phyloP scores from a whole-genome alignment of 2,888 invertebrate genomes.

The Cylindroiulus punctatus region DNA sequence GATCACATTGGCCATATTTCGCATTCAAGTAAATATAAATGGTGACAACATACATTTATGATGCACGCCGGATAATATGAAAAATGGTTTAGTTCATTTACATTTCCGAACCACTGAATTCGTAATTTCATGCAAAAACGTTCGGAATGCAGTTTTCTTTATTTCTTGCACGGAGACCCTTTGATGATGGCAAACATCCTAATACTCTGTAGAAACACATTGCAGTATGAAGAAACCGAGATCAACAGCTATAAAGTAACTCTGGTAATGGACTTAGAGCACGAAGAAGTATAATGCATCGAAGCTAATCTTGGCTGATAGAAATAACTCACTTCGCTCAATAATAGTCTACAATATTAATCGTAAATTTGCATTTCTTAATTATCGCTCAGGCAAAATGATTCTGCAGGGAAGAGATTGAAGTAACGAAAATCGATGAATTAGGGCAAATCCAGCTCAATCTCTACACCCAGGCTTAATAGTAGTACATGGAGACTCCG shows the following conservation, averaged over 20 bases:
- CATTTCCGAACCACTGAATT: too few relatives aligned
- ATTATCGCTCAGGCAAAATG: conserved; percentile 14
- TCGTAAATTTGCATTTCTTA: conserved; percentile 31
- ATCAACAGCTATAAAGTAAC: neutral
- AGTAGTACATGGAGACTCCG: neutral
- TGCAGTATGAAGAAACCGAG: neutral
- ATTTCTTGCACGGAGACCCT: too few relatives aligned
- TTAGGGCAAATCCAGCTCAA: neutral
- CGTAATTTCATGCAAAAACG: too few relatives aligned
- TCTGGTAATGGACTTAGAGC: neutral
- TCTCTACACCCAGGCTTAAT: neutral
- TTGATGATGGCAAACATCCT: neutral
- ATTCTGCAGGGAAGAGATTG: conserved; percentile 1
- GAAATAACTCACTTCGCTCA: neutral
- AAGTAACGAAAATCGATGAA: conserved; percentile 17
- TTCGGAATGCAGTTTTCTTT: too few relatives aligned
- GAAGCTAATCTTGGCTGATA: neutral
- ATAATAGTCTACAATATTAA: neutral
- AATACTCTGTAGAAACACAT: neutral
- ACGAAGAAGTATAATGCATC: neutral
- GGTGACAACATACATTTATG: too few relatives aligned
- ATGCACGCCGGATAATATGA: too few relatives aligned
- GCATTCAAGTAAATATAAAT: too few relatives aligned
- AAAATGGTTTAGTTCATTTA: too few relatives aligned
- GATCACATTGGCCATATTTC: too few relatives aligned